These are phyloP conservation scores for Tetanocera ferruginea DNA, from an alignment of 2,888 invertebrate genomes.

Conservation along the genomic window DNA sequence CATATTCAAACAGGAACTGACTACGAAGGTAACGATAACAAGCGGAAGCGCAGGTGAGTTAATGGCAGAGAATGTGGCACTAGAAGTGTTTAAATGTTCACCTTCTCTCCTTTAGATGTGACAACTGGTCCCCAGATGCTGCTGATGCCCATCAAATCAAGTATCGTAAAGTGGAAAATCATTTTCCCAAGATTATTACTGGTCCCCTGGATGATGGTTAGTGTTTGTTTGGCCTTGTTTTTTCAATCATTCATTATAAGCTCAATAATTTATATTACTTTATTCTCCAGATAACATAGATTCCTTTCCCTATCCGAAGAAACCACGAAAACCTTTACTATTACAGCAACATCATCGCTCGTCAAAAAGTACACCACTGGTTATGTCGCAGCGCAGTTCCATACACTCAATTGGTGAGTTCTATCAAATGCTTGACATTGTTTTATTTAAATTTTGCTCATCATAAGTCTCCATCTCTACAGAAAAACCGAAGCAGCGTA, in stretches of 20 bases:
- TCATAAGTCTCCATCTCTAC: background rate
- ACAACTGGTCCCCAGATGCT: constrained; percentile 46
- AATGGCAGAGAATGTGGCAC: background rate
- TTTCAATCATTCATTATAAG: background rate
- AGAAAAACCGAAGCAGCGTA: constrained; percentile 53
- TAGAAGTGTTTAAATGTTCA: background rate
- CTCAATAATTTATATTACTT: background rate
- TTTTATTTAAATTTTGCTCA: background rate
- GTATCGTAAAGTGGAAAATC: constrained; percentile 60
- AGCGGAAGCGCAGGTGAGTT: constrained; percentile 55
- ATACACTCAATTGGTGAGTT: constrained; percentile 45
- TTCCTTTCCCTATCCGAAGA: constrained; percentile 36
- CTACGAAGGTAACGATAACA: constrained; percentile 48
- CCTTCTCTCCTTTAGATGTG: constrained; percentile 23
- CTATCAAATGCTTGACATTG: background rate
- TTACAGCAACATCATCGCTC: constrained; percentile 33
- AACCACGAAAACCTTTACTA: constrained; percentile 32
- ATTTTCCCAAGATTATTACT: constrained; percentile 58
- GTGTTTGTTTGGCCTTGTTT: background rate
- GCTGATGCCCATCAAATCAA: constrained; percentile 57
- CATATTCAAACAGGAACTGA: constrained; percentile 45
- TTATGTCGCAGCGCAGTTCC: constrained; percentile 42
- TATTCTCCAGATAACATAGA: constrained; percentile 39
- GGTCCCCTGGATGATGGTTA: constrained; percentile 57
- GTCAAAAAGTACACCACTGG: constrained; percentile 34